A percentile compares a stretch with the other conserved stretches of the same genome.
Evolutionary conservation across 2,113 vertebrate genomes (phyloP).

Genomic region (Cynopterus brachyotis): DNA sequence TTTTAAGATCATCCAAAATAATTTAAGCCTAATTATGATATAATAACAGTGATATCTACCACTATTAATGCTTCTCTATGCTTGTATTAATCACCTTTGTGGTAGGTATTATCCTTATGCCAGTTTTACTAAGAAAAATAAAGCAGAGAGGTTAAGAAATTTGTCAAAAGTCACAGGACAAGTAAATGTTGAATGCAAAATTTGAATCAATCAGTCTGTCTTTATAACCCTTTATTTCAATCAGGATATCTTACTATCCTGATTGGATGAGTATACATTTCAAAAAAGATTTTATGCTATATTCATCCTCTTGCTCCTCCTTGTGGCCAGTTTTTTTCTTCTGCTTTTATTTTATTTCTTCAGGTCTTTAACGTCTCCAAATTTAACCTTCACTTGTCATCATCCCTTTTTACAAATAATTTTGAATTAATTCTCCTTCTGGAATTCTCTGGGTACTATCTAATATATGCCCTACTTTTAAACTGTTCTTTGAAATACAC

Average conservation of each 20-base stretch:
- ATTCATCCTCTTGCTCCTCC: constrained; percentile 46
- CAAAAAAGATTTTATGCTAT: neutral
- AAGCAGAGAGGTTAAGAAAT: neutral
- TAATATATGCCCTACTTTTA: neutral
- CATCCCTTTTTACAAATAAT: neutral
- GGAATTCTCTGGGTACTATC: neutral
- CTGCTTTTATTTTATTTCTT: neutral
- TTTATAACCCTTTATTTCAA: neutral
- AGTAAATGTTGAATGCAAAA: neutral
- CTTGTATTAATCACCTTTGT: neutral
- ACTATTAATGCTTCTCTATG: neutral
- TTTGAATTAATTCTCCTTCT: neutral
- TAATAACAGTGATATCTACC: neutral
- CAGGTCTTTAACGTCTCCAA: neutral
- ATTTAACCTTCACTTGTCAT: neutral
- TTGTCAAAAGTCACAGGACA: neutral
- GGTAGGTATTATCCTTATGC: neutral
- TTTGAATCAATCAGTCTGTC: neutral
- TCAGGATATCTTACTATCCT: neutral
- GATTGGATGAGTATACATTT: neutral
- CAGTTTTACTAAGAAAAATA: constrained; percentile 2
- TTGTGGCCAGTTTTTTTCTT: constrained; percentile 34
- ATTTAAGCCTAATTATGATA: neutral
- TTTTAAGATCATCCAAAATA: neutral
- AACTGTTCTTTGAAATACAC: neutral